These are phyloP conservation scores for Amphipyra berbera DNA, from an alignment of 2,888 invertebrate species.

Conservation along the genomic window DNA sequence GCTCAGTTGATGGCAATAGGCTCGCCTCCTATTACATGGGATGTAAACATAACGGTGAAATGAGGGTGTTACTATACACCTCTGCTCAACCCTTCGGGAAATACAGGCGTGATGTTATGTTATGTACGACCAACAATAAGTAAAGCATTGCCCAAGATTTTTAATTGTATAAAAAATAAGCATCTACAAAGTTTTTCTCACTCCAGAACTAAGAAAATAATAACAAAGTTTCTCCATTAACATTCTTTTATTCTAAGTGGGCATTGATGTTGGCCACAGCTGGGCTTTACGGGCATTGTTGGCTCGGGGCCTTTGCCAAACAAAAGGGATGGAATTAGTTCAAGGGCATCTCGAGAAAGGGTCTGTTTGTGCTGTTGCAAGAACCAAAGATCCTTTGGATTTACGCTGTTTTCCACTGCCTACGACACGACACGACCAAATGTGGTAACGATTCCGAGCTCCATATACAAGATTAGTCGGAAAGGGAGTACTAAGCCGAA, in stretches of 20 bases:
- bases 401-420: neutral
- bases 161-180: neutral
- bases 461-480: no score
- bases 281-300: constrained; percentile 36
- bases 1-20: no score
- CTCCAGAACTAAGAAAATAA: constrained; percentile 11
- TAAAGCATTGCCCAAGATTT: no score
- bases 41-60: no score
- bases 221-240: constrained; percentile 32
- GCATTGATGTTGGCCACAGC: constrained; percentile 40
- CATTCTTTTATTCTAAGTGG: constrained; percentile 37
- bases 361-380: constrained; percentile 19
- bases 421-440: no score
- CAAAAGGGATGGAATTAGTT: constrained; percentile 41
- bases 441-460: no score
- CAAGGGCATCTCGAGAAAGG: constrained; percentile 40
- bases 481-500: no score
- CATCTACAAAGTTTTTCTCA: neutral
- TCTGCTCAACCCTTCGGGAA: no score
- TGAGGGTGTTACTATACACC: no score
- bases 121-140: no score
- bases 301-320: constrained; percentile 36
- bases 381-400: constrained; percentile 18
- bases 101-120: no score
- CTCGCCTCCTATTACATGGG: no score